A percentile compares a stretch with the other conserved stretches of the same genome.
Conservation (phyloP, 2,113 vertebrate genomes). For the Microtus richardsoni region DNA sequence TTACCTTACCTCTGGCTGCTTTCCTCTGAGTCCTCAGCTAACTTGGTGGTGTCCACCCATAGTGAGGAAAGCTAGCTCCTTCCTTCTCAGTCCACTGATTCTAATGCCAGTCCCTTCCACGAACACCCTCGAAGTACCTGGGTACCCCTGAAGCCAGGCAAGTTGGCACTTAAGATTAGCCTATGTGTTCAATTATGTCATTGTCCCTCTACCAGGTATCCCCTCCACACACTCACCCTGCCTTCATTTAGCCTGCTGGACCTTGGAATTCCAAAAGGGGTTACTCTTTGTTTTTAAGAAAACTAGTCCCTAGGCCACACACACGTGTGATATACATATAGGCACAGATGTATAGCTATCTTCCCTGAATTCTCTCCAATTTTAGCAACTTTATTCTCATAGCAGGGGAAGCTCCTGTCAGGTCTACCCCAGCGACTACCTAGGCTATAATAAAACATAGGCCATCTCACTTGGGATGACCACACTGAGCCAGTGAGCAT, state of each 20-base stretch:
- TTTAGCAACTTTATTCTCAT: neutral
- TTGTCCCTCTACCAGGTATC: neutral
- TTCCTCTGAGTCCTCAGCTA: neutral
- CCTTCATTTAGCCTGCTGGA: neutral
- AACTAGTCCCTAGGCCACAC: neutral
- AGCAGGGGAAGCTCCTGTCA: neutral
- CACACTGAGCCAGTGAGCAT: accelerated
- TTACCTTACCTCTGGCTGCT: neutral
- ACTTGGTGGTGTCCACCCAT: neutral
- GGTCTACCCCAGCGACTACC: neutral
- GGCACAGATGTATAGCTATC: neutral
- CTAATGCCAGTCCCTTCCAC: neutral
- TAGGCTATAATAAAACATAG: neutral
- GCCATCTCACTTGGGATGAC: neutral
- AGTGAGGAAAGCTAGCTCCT: neutral
- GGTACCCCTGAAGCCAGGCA: neutral
- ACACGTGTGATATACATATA: too few species aligned
- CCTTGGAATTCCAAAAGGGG: neutral
- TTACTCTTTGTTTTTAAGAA: neutral
- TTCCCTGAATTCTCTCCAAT: neutral
- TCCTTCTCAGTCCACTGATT: neutral
- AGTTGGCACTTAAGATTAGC: neutral
- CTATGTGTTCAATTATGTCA: neutral
- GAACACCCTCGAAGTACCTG: neutral
- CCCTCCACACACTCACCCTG: neutral